Percentiles rank a stretch among this genome's conserved stretches.
Evolutionary conservation across 1,140 invertebrate genomes (phyloP).

Genomic region (Samia ricini): DNA sequence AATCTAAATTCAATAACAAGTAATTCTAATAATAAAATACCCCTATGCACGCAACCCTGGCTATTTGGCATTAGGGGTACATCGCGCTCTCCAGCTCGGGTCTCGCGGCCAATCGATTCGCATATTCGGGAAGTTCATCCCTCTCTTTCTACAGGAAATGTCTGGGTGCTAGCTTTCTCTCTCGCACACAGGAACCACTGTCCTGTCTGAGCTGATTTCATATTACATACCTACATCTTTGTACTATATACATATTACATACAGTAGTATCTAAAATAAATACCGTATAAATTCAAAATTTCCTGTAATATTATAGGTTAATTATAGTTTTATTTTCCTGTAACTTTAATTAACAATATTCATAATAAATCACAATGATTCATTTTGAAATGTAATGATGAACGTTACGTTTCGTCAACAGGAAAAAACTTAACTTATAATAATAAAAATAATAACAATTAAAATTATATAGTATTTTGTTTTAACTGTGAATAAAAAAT

Average conservation of each 20-base stretch:
- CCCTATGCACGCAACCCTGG: constrained; percentile 42
- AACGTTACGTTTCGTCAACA: not conserved
- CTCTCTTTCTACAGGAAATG: constrained; percentile 30
- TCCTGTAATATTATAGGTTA: too few relatives aligned
- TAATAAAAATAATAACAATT: too few relatives aligned
- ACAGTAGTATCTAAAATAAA: not conserved
- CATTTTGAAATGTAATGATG: constrained; percentile 27
- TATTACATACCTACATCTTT: constrained; percentile 27
- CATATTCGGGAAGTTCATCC: constrained; percentile 50
- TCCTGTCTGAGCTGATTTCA: constrained; percentile 42
- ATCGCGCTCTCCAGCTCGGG: constrained; percentile 5
- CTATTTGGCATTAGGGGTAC: constrained; percentile 54
- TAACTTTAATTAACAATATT: constrained; percentile 3
- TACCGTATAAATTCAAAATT: not conserved
- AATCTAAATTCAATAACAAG: not conserved
- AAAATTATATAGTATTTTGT: too few relatives aligned
- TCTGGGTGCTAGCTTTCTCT: constrained; percentile 21
- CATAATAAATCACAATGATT: constrained; percentile 15
- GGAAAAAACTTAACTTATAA: not conserved
- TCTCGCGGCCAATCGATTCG: constrained; percentile 52
- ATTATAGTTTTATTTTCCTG: not conserved
- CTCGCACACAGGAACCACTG: constrained; percentile 33
- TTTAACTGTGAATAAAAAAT: too few relatives aligned
- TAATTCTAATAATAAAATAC: constrained; percentile 38
- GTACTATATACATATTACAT: not conserved